phyloP scores from a whole-genome alignment of 2,888 invertebrate genomes.

The Eilema griseolum region DNA sequence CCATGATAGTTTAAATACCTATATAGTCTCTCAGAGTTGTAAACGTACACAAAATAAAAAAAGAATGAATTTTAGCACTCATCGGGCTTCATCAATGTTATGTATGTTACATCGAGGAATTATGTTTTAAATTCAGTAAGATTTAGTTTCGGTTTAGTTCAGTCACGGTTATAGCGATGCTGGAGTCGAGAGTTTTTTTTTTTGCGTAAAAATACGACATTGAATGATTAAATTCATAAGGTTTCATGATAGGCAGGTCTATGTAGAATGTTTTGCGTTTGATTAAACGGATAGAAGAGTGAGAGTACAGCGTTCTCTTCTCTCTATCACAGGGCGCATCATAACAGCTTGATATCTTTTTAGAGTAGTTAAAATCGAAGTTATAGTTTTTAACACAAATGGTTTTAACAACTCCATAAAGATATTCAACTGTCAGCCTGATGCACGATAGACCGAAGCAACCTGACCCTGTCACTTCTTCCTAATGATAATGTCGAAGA shows the following conservation, averaged over 20 bases:
- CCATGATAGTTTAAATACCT: too few species aligned
- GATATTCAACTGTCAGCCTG: too few species aligned
- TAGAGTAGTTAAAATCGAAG: background rate
- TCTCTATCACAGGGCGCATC: background rate
- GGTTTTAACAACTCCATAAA: background rate
- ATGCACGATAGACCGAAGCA: too few species aligned
- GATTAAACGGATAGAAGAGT: background rate
- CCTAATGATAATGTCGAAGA: too few species aligned
- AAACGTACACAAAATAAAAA: too few species aligned
- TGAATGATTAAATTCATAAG: too few species aligned
- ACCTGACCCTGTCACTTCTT: too few species aligned
- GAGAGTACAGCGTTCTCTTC: too few species aligned
- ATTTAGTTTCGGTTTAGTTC: background rate
- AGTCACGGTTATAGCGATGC: background rate
- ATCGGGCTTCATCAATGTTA: background rate
- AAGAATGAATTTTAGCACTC: background rate
- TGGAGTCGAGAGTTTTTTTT: background rate
- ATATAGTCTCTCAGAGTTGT: too few species aligned
- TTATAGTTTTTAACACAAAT: background rate
- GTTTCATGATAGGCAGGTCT: background rate
- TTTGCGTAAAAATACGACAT: too few species aligned
- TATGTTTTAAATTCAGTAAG: background rate
- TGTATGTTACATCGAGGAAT: background rate
- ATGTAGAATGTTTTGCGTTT: background rate
- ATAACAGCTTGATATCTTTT: background rate